Percentiles rank a stretch among this genome's conserved stretches.
These are phyloP conservation scores for Procambarus clarkii DNA, from an alignment of 1,140 invertebrate species.

Conservation along the genomic window DNA sequence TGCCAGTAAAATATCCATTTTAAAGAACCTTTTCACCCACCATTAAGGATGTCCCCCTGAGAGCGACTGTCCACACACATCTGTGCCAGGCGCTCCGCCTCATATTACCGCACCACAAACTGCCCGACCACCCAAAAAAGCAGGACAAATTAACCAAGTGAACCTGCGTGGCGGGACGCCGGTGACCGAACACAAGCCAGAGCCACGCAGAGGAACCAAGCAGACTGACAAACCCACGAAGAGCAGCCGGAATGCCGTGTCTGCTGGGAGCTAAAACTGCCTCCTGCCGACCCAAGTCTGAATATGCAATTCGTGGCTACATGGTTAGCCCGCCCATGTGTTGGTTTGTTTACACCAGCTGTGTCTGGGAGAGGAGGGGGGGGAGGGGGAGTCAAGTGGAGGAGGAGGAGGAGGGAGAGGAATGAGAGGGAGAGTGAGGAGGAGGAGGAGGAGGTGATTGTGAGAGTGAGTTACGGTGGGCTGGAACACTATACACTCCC, in stretches of 20 bases:
- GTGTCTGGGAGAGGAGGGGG: background rate
- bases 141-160: background rate
- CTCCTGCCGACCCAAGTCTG: background rate
- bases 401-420: background rate
- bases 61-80: no score
- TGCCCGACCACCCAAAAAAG: no score
- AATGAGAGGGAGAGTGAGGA: background rate
- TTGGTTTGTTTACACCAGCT: background rate
- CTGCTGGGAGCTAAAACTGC: background rate
- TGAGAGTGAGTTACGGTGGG: conserved; percentile 4
- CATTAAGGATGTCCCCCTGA: no score
- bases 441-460: background rate
- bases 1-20: no score
- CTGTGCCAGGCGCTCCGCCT: no score
- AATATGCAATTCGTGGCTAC: conserved; percentile 7
- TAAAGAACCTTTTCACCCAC: no score
- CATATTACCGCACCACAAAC: no score
- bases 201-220: background rate
- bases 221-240: background rate
- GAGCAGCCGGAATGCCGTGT: background rate
- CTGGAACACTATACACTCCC: background rate
- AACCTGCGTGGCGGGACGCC: background rate
- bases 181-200: background rate
- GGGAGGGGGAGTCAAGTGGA: background rate
- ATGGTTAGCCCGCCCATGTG: background rate